Percentiles rank a stretch among this genome's conserved stretches.
These are phyloP conservation scores for Latrodectus hesperus DNA, from an alignment of 2,888 invertebrate species.

Conservation along the genomic window DNA sequence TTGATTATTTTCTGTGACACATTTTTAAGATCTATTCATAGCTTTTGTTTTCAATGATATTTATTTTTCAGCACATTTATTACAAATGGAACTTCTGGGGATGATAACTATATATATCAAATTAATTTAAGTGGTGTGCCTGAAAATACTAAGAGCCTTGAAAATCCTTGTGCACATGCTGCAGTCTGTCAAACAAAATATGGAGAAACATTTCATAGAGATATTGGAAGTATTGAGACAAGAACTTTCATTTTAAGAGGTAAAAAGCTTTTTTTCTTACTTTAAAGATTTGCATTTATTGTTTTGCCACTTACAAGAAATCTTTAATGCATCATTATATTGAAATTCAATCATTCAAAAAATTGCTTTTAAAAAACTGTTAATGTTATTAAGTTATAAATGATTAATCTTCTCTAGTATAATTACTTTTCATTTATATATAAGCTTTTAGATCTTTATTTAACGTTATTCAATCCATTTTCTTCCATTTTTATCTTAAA, in stretches of 20 bases:
- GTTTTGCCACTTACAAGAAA: too few relatives aligned
- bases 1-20: too few relatives aligned
- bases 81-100: slow-evolving; percentile 23
- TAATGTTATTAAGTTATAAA: too few relatives aligned
- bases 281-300: not conserved
- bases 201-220: slow-evolving; percentile 50
- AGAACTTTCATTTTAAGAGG: slow-evolving; percentile 60
- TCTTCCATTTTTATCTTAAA: too few relatives aligned
- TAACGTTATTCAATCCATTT: too few relatives aligned
- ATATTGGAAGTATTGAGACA: slow-evolving; percentile 68
- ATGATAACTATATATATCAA: slow-evolving; percentile 66
- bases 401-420: too few relatives aligned
- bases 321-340: too few relatives aligned
- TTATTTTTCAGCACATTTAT: slow-evolving; percentile 53
- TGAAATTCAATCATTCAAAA: too few relatives aligned
- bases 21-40: not conserved
- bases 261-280: slow-evolving; percentile 5
- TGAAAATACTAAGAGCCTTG: not conserved
- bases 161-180: slow-evolving; percentile 59
- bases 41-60: not conserved
- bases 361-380: too few relatives aligned
- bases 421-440: too few relatives aligned
- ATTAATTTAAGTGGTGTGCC: slow-evolving; percentile 62
- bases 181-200: slow-evolving; percentile 70
- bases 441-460: too few relatives aligned